phyloP scores from a whole-genome alignment of 2,888 invertebrate species.

The Catocala nupta region DNA sequence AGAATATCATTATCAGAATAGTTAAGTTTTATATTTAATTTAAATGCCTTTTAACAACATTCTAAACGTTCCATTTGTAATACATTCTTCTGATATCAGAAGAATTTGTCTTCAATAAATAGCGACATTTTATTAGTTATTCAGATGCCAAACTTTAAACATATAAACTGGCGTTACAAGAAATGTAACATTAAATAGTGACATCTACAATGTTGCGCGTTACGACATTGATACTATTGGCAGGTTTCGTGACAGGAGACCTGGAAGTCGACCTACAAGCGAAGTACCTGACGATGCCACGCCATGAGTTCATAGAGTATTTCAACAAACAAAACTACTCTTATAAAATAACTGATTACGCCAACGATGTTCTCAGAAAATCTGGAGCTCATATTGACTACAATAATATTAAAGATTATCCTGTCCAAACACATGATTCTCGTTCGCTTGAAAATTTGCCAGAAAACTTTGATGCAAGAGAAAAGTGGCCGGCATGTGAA shows the following conservation, averaged over 20 bases:
- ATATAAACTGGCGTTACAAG: too few relatives aligned
- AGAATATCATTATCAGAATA: too few relatives aligned
- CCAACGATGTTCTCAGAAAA: not conserved
- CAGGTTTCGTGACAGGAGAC: not conserved
- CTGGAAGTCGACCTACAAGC: conserved; percentile 13
- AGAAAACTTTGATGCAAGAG: conserved; percentile 29
- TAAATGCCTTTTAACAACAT: too few relatives aligned
- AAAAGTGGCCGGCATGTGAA: conserved; percentile 29
- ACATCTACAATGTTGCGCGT: conserved; percentile 11
- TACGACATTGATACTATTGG: conserved; percentile 5
- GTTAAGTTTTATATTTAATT: too few relatives aligned
- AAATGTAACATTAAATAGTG: too few relatives aligned
- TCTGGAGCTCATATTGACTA: not conserved
- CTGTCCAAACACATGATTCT: not conserved
- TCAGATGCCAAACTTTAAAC: too few relatives aligned
- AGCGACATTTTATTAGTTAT: too few relatives aligned
- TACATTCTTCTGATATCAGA: too few relatives aligned
- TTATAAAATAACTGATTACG: conserved; percentile 28
- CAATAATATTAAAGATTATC: not conserved
- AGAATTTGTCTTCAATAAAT: too few relatives aligned
- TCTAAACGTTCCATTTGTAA: too few relatives aligned
- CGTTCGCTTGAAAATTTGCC: conserved; percentile 16
- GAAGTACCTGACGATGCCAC: conserved; percentile 15
- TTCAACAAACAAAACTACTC: conserved; percentile 34
- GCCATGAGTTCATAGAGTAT: conserved; percentile 30